Conservation (phyloP, 1,140 invertebrate genomes). For the Bombus affinis region DNA sequence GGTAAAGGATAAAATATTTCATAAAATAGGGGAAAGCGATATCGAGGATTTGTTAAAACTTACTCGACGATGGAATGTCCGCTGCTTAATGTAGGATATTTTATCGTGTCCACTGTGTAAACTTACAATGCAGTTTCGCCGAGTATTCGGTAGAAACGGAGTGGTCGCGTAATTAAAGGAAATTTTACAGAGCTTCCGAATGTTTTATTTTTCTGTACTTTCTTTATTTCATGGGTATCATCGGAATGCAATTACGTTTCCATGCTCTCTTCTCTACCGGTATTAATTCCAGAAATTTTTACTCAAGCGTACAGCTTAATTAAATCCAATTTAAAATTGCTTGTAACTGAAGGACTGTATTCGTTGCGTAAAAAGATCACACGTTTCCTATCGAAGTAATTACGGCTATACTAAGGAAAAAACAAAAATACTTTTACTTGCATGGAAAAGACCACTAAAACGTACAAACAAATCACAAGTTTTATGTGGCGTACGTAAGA, state of each 20-base stretch:
- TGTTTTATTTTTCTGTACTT: not conserved
- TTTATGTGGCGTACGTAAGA: not conserved
- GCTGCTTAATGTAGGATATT: conserved; percentile 12
- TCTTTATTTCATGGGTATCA: not conserved
- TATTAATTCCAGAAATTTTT: conserved; percentile 29
- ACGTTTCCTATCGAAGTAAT: not conserved
- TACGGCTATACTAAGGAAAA: not conserved
- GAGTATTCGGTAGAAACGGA: not conserved
- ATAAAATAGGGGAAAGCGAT: not conserved
- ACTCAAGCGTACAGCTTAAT: conserved; percentile 17
- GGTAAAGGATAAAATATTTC: not conserved
- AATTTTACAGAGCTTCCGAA: not conserved
- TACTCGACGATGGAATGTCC: not conserved
- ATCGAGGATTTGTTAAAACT: conserved; percentile 24
- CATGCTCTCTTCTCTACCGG: too few relatives aligned
- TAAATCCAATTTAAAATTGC: conserved; percentile 23
- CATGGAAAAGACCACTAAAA: not conserved
- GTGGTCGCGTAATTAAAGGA: conserved; percentile 22
- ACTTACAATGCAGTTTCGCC: conserved; percentile 3
- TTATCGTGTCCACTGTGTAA: not conserved
- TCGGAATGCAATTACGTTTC: conserved; percentile 28
- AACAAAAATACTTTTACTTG: not conserved
- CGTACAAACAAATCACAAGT: not conserved
- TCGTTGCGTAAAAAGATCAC: not conserved
- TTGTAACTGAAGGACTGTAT: not conserved